Evolutionary conservation across 64 coral and sea anemone species (phyloP), one percentile per base, ranked within the genome.

Genomic region (Montipora cactus): DNA sequence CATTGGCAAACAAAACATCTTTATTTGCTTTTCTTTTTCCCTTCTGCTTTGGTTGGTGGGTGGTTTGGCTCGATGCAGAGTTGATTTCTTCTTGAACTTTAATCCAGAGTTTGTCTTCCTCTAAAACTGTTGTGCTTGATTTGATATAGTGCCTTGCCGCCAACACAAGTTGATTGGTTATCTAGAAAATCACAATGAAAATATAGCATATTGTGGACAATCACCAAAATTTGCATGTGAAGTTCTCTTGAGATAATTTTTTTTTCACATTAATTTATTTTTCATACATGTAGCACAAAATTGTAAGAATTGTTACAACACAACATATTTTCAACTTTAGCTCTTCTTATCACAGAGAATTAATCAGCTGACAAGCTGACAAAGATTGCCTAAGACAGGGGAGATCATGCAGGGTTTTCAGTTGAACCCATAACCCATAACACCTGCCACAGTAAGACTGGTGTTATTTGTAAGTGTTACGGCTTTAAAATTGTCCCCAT

Each of bases 111-210:
- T 74, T 92, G 85, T 99, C 95, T 53, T 99, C 95, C 15, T 99
- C 98, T 52, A 93, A 78, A 7, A 75, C 57, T 28, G 51, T 87
- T 12, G 92, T 94, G 67, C 83, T 94, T 50, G 88, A 82, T 44
- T 87, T 92, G 10, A 99, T 78, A 68, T 99, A 99, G 23, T 92
- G 76, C 22, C 91, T 94, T 28, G 89, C 83, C 77, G 98, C 95
- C 21, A 92, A 16, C 37, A 99, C 98, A 15, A 99, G 81, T 90
- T 99, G 98, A 75, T 99, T 99, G 71, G 95, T 94, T 16, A 99
- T 91, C 98, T 99, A 55, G 8, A 78, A 55, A 12, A 81, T 55
- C 3, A 21, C 20, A 18, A 14, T 67, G 18, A 83, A 44, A 82
- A 19, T 20, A 62, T 21, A 59, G 14, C 18, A 28, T 5, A 44